Base-by-base conservation (phyloP, 2,888 invertebrate species). In the Aplocera efformata region DNA sequence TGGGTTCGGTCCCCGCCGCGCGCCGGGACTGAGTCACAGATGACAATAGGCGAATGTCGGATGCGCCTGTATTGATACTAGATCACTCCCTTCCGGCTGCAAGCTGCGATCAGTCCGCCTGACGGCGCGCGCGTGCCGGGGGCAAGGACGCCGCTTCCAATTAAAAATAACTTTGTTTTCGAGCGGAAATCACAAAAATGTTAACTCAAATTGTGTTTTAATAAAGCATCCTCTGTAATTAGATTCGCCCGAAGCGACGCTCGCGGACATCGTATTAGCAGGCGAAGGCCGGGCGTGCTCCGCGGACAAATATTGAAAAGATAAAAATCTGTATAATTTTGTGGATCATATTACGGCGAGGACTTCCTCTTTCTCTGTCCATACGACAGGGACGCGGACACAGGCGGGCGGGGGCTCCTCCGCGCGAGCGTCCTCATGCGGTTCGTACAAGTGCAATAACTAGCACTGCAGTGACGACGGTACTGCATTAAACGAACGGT, bases 21-120 rank as follows among this genome's bases (percentile, higher is more conserved):
- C 26, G 34, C 43, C 10, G 25, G 35, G 41, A 38, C 10, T 10
- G 21, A 31, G 38, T 39, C 28, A 24, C 35, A 28, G 48, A 58
- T 60, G 67, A 63, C 59, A 61, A 63, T 52, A 43, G 56, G 45
- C 43, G 50, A 33, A 36, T 41, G 61, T 56, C 63, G 60, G 62
- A 53, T 58, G 43, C 49, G 57, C 41, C 49, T 45, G 53, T 48
- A 46, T 61, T 55, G 54, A 53, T 62, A 58, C 52, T 67, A 63
- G 64, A 63, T 67, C 67, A 64, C 55, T 48, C 53, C 58, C 49
- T 57, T 67, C 67, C 70, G 63, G 64, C 52, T 44, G 59, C 68
- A 64, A 63, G 56, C 68, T 59, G 41, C 61, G 63, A 68, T 67
- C 58, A 58, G 49, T 38, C 35, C 35, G 40, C 47, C 34, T 44